Evolutionary conservation across 2,888 invertebrate species (phyloP), one percentile per base, ranked within the genome.

Genomic region (Patella pellucida): DNA sequence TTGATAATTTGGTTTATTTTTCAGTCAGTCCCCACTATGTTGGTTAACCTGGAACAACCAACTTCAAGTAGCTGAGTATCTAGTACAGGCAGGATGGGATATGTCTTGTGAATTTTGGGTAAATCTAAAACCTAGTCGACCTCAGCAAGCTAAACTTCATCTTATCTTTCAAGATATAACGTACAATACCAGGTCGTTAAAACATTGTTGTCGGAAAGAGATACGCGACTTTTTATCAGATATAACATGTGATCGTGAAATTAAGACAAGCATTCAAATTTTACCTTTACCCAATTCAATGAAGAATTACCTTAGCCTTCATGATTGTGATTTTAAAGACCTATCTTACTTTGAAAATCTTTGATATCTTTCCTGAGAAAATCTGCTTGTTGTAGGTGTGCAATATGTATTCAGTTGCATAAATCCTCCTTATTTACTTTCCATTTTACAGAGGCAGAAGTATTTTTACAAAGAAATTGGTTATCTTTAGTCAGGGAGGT

Each of bases 11-110:
- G 23, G n/a, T 51, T 73, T 72, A 31, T 68, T n/a, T 74, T 70
- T 19, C 62, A 77, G 79, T 54, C 78, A 82, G 56, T 84, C 84
- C 2, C 81, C 84, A 3, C 76, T 88, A 19, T 86, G 83, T 71
- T 86, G 85, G 81, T 78, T 85, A 56, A 83, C 83, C 16, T 83
- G 84, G 80, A 83, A 85, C 54, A 83, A 81, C 15, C 77, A 82
- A 41, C 74, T 79, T 62, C 76, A 78, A 27, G 69, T 80, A 23
- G 84, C 85, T 9, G 78, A 79, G 9, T 80, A 87, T 71, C 83
- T 88, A 41, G 77, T 88, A 41, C 82, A 84, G 52, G 83, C 85
- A 41, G 87, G 88, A 16, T 84, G 84, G 84, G 79, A 83, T 54
- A 78, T 84, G 54, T 62, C 71, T 67, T 72, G 68, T 9, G 84